Base-by-base conservation (phyloP, 2,888 invertebrate genomes). In the Xylota sylvarum region DNA sequence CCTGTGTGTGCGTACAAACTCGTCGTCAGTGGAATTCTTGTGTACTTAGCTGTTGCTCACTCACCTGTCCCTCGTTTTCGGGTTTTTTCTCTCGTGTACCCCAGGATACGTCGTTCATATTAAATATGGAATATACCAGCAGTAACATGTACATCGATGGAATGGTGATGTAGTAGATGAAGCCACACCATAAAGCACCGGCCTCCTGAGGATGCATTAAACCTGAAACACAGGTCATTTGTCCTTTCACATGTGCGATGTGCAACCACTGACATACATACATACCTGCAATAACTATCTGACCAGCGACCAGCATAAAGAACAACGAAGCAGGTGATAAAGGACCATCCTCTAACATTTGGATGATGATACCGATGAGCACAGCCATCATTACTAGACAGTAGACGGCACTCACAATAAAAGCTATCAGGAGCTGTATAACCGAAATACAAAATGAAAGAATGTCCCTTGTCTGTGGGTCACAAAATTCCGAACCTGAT, bases 71-170 rank as follows among this genome's bases (percentile, higher is more conserved):
- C 23, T 87, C 88, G 62, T 88, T 89, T 88, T 89, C 89, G 12
- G 90, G 92, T 0, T 94, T 94, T 60, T 94, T 95, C 91, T 98
- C 98, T 82, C 98, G 93, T 0, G 98, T 98, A 5, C 98, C 98
- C 98, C 98, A 98, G 1, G 96, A 96, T 4, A 98, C 97, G 90
- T 97, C 96, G 91, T 98, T 97, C 93, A 98, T 94, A 91, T 98
- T 98, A 91, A 98, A 97, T 30, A 98, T 94, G 0, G 98, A 97
- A 91, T 97, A 98, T 74, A 98, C 96, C 88, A 98, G 96, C 70
- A 98, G 94, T 90, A 98, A 93, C 94, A 98, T 95, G 92, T 98
- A 98, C 96, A 98, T 98, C 88, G 97, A 97, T 0, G 98, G 98
- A 69, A 98, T 97, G 5, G 98, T 97, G 58, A 98, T 95, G 91